Conservation (phyloP, 2,888 invertebrate species). For the Anthophora plumipes region DNA sequence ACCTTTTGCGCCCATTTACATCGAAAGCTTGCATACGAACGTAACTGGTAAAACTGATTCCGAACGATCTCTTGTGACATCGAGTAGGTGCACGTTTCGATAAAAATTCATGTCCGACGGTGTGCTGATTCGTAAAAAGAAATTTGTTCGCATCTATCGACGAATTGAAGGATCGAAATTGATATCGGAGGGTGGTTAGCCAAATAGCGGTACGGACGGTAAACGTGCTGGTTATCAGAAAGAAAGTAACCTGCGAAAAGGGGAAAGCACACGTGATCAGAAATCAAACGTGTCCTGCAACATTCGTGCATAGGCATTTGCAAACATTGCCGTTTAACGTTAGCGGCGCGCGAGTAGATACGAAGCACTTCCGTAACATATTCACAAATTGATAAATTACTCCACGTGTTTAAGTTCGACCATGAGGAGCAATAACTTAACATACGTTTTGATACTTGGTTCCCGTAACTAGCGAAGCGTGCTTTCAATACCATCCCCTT, state of each 20-base stretch:
- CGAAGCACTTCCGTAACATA: constrained; percentile 76
- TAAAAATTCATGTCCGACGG: too few relatives aligned
- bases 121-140: too few relatives aligned
- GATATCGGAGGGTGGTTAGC: too few relatives aligned
- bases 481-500: constrained; percentile 43
- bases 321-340: constrained; percentile 66
- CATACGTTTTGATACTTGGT: constrained; percentile 73
- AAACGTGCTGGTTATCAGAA: neutral
- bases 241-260: neutral
- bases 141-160: too few relatives aligned
- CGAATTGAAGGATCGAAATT: too few relatives aligned
- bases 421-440: constrained; percentile 76
- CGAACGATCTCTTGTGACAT: too few relatives aligned
- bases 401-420: constrained; percentile 77
- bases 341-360: constrained; percentile 67
- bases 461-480: constrained; percentile 51
- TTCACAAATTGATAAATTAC: constrained; percentile 76
- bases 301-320: constrained; percentile 54
- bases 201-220: too few relatives aligned
- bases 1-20: neutral
- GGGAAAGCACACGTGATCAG: neutral
- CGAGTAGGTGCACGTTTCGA: too few relatives aligned
- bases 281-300: constrained; percentile 24
- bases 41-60: neutral
- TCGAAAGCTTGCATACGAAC: neutral